Percentiles rank a stretch among this genome's conserved stretches.
phyloP scores from a whole-genome alignment of 2,797 vertebrate genomes.

The Sparus aurata region DNA sequence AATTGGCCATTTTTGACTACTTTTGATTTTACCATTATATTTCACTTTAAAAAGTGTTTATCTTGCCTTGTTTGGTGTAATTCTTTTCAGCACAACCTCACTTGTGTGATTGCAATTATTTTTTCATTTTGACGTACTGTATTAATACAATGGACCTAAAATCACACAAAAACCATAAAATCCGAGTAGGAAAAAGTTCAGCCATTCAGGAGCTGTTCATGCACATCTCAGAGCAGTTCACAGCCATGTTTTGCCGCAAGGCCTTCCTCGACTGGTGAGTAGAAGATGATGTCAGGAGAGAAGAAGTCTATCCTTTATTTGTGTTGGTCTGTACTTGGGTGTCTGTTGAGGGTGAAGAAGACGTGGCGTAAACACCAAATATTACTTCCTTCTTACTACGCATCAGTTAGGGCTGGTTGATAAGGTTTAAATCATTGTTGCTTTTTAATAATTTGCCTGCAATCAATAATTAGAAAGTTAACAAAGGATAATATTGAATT shows the following conservation, averaged over 20 bases:
- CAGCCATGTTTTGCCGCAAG: conserved; percentile 88
- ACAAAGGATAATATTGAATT: background rate
- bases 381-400: conserved; percentile 33
- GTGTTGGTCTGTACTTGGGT: background rate
- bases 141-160: too few species aligned
- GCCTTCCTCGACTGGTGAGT: conserved; percentile 88
- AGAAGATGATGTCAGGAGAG: background rate
- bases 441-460: background rate
- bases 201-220: conserved; percentile 98
- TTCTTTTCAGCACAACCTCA: too few species aligned
- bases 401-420: conserved; percentile 14
- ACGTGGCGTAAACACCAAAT: conserved; percentile 69
- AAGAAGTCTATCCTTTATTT: background rate
- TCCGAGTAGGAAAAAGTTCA: too few species aligned
- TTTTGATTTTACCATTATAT: too few species aligned
- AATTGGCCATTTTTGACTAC: too few species aligned
- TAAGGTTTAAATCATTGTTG: background rate
- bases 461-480: background rate
- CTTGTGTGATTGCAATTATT: too few species aligned
- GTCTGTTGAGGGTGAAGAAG: conserved; percentile 87
- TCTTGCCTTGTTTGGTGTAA: too few species aligned
- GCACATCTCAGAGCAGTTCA: conserved; percentile 91
- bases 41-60: too few species aligned
- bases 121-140: too few species aligned
- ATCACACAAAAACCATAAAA: too few species aligned